phyloP scores from a whole-genome alignment of 2,113 vertebrate genomes.

The Bothrops jararaca region DNA sequence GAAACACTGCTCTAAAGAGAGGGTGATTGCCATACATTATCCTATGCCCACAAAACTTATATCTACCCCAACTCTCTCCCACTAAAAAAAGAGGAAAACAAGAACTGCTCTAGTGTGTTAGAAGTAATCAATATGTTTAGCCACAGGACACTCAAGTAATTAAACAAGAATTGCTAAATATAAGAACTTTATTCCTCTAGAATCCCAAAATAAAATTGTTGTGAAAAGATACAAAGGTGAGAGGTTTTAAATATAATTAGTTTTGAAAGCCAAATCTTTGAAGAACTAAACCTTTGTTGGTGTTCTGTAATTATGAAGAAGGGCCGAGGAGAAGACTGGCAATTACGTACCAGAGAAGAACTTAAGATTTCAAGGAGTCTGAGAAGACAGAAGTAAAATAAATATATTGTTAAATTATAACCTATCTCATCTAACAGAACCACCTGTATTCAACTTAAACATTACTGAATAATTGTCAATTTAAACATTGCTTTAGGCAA shows the following conservation, averaged over 20 bases:
- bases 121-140: not conserved
- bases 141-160: slow-evolving; percentile 12
- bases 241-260: not conserved
- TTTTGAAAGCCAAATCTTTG: not conserved
- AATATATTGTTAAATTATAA: not conserved
- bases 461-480: not conserved
- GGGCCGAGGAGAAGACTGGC: not conserved
- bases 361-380: not conserved
- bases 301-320: not conserved
- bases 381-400: not conserved
- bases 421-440: not conserved
- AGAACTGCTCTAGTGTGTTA: not conserved
- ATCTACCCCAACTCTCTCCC: slow-evolving; percentile 4
- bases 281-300: not conserved
- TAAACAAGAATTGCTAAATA: not conserved
- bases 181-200: not conserved
- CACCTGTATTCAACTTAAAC: not conserved
- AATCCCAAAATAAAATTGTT: not conserved
- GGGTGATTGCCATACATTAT: not conserved
- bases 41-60: not conserved
- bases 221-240: not conserved
- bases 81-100: slow-evolving; percentile 1
- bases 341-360: not conserved
- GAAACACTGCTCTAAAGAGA: not conserved
- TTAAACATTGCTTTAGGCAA: not conserved